Conservation (phyloP, 2,797 vertebrate genomes). For the Lepilemur ruficaudatus region DNA sequence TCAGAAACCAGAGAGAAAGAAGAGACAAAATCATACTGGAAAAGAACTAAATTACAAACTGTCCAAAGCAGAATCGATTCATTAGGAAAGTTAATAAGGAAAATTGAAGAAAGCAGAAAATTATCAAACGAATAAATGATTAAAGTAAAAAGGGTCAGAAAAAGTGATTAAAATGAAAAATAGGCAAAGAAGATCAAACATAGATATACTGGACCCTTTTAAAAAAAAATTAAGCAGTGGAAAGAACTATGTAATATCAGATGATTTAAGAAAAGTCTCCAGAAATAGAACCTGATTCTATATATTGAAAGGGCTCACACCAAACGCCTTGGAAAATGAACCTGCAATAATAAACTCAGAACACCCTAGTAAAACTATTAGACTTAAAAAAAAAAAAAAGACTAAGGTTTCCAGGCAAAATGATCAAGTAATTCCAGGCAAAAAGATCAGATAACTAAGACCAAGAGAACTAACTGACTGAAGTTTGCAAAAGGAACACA, state of each 20-base stretch:
- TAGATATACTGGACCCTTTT: background rate
- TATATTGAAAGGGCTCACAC: background rate
- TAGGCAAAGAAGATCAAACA: background rate
- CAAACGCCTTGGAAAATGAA: background rate
- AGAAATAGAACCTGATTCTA: background rate
- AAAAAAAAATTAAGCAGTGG: background rate
- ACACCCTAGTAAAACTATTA: background rate
- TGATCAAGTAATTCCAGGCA: background rate
- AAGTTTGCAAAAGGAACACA: background rate
- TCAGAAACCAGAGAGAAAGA: background rate
- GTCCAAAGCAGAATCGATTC: background rate
- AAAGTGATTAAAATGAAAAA: background rate
- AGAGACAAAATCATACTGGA: background rate
- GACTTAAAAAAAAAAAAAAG: background rate
- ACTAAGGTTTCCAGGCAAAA: background rate
- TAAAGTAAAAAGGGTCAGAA: background rate
- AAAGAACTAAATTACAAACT: constrained; percentile 15
- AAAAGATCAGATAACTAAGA: background rate
- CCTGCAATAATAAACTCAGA: background rate
- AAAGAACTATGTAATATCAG: background rate
- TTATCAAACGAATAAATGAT: background rate
- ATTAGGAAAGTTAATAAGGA: background rate
- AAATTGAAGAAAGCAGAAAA: background rate
- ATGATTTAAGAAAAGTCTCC: background rate
- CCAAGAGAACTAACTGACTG: background rate